These are phyloP conservation scores for Tribolium freemani DNA, from an alignment of 2,888 invertebrate species.

Conservation along the genomic window DNA sequence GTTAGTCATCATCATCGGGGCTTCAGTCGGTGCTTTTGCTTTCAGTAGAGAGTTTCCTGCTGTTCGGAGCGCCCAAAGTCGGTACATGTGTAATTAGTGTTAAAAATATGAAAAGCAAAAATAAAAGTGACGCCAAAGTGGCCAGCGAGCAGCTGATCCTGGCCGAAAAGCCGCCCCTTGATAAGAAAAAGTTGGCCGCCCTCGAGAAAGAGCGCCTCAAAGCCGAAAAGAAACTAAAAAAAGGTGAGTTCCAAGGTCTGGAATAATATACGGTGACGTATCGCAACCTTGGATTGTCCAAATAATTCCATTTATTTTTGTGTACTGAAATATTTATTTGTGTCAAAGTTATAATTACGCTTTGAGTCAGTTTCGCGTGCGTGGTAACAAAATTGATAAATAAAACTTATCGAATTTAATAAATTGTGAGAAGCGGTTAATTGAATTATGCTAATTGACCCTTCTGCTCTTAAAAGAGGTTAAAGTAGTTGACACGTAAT, in stretches of 20 bases:
- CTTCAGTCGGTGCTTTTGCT: slow-evolving; percentile 36
- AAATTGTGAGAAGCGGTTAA: slow-evolving; percentile 8
- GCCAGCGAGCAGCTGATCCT: slow-evolving; percentile 71
- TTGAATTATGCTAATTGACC: slow-evolving; percentile 39
- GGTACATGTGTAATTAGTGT: neutral
- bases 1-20: slow-evolving; percentile 39
- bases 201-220: slow-evolving; percentile 70
- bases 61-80: neutral
- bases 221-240: slow-evolving; percentile 71
- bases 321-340: slow-evolving; percentile 22
- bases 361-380: slow-evolving; percentile 12
- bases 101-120: slow-evolving; percentile 60
- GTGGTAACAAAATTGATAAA: neutral
- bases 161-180: slow-evolving; percentile 72
- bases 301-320: slow-evolving; percentile 20
- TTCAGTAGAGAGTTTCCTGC: slow-evolving; percentile 24
- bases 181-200: slow-evolving; percentile 68
- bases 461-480: slow-evolving; percentile 24
- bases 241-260: slow-evolving; percentile 61
- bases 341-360: slow-evolving; percentile 24
- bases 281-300: slow-evolving; percentile 8
- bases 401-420: neutral
- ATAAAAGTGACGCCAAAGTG: slow-evolving; percentile 58
- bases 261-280: neutral
- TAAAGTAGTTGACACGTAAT: slow-evolving; percentile 35